Evolutionary conservation across 1,140 invertebrate genomes (phyloP), one percentile per base, ranked within the genome.

Genomic region (Pogonomyrmex californicus): DNA sequence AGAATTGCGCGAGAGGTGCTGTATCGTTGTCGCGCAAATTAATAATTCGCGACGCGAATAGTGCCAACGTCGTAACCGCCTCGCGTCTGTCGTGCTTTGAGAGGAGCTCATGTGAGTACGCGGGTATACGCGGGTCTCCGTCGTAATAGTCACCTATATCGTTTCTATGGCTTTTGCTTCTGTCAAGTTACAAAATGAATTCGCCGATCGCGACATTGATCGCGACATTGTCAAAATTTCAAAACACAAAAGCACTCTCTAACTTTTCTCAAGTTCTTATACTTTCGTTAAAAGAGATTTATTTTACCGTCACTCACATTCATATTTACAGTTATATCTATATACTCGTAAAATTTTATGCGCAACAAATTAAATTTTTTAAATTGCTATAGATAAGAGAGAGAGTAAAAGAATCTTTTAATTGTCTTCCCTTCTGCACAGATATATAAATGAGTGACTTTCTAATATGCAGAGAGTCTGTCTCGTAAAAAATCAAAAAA

Each of bases 41-140:
- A 83, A 83, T 82, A 82, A 82, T 82, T 82, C 66, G 68, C 68
- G 41, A 83, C 79, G 79, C 79, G 79, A 83, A 73, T 47, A 44
- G 68, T 60, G 54, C 54, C 68, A 75, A 47, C 68, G 68, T 75
- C 79, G 68, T 83, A 83, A 83, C 68, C 79, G 79, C 30, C 47
- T 75, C 79, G 79, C 66, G 54, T 83, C 79, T 75, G 68, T 75
- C 66, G 79, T 17, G 66, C 79, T 82, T 83, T 83, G 54, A 83
- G 54, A 75, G 54, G 30, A 54, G 68, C 33, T 83, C 68, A 38
- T 60, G 54, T 82, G 68, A 75, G 47, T 68, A 36, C 36, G 51
- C n/a, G n/a, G n/a, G 33, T 44, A 68, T 44, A 81, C 36, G 44
- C 60, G 44, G 23, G 12, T 68, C 12, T 54, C 41, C 41, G 36